Conservation (phyloP, 2,113 vertebrate genomes). For the Galbula dea region DNA sequence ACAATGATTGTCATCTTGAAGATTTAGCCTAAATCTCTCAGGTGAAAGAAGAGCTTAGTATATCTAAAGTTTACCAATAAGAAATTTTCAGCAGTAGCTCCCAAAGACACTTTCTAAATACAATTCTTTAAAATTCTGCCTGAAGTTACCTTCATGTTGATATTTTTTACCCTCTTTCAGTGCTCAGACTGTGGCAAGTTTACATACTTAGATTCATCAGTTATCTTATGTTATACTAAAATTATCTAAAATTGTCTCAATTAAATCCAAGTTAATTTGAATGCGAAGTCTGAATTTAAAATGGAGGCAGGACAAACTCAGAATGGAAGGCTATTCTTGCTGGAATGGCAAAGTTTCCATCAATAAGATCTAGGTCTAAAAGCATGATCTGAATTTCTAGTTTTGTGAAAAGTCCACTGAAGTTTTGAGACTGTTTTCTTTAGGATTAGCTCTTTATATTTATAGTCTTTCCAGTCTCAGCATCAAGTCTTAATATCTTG, state of each 20-base stretch:
- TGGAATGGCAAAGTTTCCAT: not conserved
- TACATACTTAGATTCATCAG: not conserved
- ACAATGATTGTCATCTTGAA: not conserved
- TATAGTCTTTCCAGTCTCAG: not conserved
- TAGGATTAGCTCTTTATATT: not conserved
- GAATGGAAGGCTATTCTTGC: not conserved
- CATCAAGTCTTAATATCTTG: not conserved
- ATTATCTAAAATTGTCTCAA: not conserved
- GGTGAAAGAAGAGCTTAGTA: not conserved
- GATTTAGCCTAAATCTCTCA: not conserved
- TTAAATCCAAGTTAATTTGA: not conserved
- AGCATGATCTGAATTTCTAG: not conserved
- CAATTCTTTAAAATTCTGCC: not conserved
- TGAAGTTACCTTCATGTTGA: not conserved
- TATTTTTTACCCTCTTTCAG: not conserved
- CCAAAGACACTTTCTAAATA: not conserved
- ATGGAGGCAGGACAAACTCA: not conserved
- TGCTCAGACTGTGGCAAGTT: not conserved
- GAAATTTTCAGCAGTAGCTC: not conserved
- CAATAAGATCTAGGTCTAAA: not conserved
- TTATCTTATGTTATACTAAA: not conserved
- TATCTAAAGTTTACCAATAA: not conserved
- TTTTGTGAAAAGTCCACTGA: not conserved
- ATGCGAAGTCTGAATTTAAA: not conserved
- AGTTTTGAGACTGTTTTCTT: not conserved